phyloP scores from a whole-genome alignment of 1,140 invertebrate species.

The Pogonomyrmex californicus region DNA sequence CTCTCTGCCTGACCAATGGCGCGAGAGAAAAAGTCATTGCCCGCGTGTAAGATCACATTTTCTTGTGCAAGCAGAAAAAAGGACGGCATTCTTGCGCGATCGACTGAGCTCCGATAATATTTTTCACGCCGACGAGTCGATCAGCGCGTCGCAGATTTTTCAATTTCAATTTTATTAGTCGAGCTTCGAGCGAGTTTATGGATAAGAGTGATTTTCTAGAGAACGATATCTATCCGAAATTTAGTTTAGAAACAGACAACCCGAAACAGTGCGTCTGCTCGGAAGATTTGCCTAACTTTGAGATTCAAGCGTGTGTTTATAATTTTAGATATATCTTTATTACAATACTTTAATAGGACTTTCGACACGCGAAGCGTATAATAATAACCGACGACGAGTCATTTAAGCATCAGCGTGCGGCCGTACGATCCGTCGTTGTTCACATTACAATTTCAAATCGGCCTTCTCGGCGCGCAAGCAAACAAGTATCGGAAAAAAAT shows the following conservation, averaged over 20 bases:
- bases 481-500: conserved; percentile 35
- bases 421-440: conserved; percentile 8
- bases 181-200: conserved; percentile 3
- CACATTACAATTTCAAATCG: conserved; percentile 56
- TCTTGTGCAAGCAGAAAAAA: conserved; percentile 23
- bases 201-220: neutral
- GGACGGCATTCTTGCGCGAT: conserved; percentile 33
- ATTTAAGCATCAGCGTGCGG: conserved; percentile 33
- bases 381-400: conserved; percentile 51
- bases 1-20: conserved; percentile 71
- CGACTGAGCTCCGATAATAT: conserved; percentile 56
- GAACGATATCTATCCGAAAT: conserved; percentile 17
- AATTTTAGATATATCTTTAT: conserved; percentile 47
- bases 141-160: conserved; percentile 10
- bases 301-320: neutral
- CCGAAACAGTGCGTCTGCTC: neutral
- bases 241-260: neutral
- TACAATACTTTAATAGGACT: conserved; percentile 31
- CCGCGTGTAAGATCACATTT: conserved; percentile 54
- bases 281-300: conserved; percentile 3
- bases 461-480: conserved; percentile 31
- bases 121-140: conserved; percentile 59
- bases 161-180: conserved; percentile 7
- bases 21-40: conserved; percentile 76
- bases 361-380: conserved; percentile 37